These are phyloP conservation scores for Mycalesis mineus DNA, from an alignment of 2,888 invertebrate species.

Conservation along the genomic window DNA sequence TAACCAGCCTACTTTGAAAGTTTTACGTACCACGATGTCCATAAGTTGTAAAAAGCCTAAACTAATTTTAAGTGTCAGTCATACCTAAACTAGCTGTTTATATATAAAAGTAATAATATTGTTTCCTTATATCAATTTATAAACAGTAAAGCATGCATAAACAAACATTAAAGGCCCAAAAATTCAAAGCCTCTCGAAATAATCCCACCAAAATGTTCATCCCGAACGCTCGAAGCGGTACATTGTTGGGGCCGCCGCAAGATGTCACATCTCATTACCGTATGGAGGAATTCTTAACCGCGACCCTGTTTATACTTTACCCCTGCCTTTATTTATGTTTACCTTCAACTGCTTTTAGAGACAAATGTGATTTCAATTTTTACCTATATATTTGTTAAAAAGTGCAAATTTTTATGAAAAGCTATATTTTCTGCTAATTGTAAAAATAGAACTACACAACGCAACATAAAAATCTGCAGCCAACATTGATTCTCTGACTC, in stretches of 20 bases:
- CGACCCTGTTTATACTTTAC: constrained; percentile 9
- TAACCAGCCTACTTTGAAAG: too few species aligned
- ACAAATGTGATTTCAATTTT: background rate
- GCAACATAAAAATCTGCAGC: too few species aligned
- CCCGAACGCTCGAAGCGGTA: constrained; percentile 10
- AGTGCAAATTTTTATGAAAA: too few species aligned
- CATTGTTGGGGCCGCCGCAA: constrained; percentile 31
- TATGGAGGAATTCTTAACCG: constrained; percentile 23
- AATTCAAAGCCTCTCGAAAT: constrained; percentile 11
- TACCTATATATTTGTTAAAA: too few species aligned
- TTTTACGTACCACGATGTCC: too few species aligned
- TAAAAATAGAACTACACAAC: too few species aligned
- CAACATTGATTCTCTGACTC: too few species aligned
- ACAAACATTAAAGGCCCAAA: constrained; percentile 3
- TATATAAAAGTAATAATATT: too few species aligned
- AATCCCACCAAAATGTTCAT: constrained; percentile 19
- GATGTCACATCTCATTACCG: constrained; percentile 46
- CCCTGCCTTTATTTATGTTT: background rate
- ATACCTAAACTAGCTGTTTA: too few species aligned
- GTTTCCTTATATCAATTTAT: background rate
- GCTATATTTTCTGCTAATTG: too few species aligned
- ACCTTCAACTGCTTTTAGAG: constrained; percentile 1
- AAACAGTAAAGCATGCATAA: background rate
- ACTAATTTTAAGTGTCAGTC: too few species aligned
- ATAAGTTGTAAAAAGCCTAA: too few species aligned